Evolutionary conservation across 2,888 invertebrate species (phyloP), one percentile per base, ranked within the genome.

Genomic region (Tethea ocularis): DNA sequence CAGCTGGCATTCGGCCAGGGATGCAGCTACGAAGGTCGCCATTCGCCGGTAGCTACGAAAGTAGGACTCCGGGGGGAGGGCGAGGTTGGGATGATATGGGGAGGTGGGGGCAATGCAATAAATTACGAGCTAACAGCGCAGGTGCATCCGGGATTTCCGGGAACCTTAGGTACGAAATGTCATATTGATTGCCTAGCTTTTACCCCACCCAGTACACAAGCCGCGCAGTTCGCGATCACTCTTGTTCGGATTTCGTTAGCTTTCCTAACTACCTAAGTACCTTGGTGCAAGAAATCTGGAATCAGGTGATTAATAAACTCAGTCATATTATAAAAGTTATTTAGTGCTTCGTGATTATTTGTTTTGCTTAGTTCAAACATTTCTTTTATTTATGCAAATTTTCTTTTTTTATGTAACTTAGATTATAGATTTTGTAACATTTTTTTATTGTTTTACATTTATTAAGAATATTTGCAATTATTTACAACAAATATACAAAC

Each of bases 11-110:
- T 62, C 61, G 64, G 86, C 91, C 91, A 89, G 87, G 86, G 90
- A 86, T 91, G 91, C 90, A 89, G 71, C 75, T 71, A 55, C 64
- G 86, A 89, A 89, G 92, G 91, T 89, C 88, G 69, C 62, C 54
- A 57, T 66, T 60, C 58, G 57, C 57, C 52, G 74, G 57, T 68
- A 68, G 72, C 60, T 66, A 67, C 64, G 61, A 64, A 57, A 69
- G 41, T 66, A 68, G 65, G 55, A 51, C 61, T 65, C 63, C 67
- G 61, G 58, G 33, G 61, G 59, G 58, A 51, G 62, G 46, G 23
- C 53, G 62, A 63, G 70, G 67, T 66, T 66, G 62, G 60, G 46
- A 60, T 24, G 62, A 58, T 58, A 59, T 56, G 56, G 63, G 61
- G 64, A 60, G 64, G 51, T 58, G 64, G 61, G 73, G 75, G 72